Percentiles rank a stretch among this genome's conserved stretches.
phyloP scores from a whole-genome alignment of 2,797 vertebrate species.

The Enteromius argenteus region DNA sequence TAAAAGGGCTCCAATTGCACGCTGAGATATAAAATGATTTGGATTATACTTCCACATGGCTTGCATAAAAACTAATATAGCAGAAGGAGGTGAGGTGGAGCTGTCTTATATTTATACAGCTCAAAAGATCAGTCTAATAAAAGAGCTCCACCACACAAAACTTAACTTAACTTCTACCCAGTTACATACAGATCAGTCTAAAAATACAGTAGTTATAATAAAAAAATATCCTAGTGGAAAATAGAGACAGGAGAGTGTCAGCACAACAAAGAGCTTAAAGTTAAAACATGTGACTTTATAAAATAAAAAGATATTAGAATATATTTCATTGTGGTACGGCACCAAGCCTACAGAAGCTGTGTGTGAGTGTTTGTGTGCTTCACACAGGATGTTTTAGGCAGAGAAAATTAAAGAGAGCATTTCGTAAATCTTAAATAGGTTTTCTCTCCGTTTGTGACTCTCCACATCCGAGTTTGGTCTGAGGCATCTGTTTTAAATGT shows the following conservation, averaged over 20 bases:
- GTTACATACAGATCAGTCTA: neutral
- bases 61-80: slow-evolving; percentile 40
- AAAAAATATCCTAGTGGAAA: neutral
- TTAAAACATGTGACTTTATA: neutral
- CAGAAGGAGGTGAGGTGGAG: slow-evolving; percentile 42
- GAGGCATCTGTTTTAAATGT: neutral
- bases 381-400: neutral
- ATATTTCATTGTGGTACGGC: neutral
- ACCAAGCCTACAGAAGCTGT: neutral
- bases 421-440: neutral
- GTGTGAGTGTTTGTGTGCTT: neutral
- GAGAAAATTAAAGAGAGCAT: neutral
- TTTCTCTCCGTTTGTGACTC: neutral
- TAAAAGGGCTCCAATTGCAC: slow-evolving; percentile 38
- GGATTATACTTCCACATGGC: slow-evolving; percentile 54
- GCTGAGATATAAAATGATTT: slow-evolving; percentile 47
- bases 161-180: neutral
- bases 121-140: slow-evolving; percentile 27
- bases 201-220: slow-evolving; percentile 7
- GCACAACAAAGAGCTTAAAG: neutral
- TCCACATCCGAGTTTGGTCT: neutral
- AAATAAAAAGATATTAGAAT: neutral
- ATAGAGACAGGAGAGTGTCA: neutral
- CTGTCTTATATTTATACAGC: slow-evolving; percentile 45
- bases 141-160: slow-evolving; percentile 28